Evolutionary conservation across 1,140 invertebrate species (phyloP).

Genomic region (Zaprionus ornatus): DNA sequence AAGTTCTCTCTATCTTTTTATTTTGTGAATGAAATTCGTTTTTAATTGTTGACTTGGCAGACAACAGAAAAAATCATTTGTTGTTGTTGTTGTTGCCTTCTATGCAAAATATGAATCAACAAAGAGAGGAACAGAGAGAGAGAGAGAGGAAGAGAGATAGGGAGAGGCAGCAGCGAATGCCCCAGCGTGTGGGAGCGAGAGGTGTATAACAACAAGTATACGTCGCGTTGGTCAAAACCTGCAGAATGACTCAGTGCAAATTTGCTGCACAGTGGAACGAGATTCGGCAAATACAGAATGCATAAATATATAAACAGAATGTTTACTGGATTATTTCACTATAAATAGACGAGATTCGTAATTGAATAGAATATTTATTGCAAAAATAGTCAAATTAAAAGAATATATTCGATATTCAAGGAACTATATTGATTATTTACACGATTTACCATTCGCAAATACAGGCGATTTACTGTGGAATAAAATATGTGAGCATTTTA

Average conservation of each 20-base stretch:
- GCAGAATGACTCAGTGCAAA: slow-evolving; percentile 51
- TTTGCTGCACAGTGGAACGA: slow-evolving; percentile 48
- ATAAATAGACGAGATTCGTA: too few relatives aligned
- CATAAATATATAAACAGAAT: too few relatives aligned
- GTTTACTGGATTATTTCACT: too few relatives aligned
- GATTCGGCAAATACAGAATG: not conserved
- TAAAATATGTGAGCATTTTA: too few relatives aligned
- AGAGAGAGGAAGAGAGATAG: slow-evolving; percentile 8
- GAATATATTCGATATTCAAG: too few relatives aligned
- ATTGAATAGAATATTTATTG: not conserved
- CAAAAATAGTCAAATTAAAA: too few relatives aligned
- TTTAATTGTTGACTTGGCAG: slow-evolving; percentile 70
- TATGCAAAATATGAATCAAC: slow-evolving; percentile 62
- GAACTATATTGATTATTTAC: not conserved
- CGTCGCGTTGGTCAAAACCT: slow-evolving; percentile 65
- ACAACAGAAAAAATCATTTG: slow-evolving; percentile 43
- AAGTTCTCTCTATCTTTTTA: slow-evolving; percentile 16
- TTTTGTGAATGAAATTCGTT: slow-evolving; percentile 68
- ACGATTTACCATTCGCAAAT: not conserved
- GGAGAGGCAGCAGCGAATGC: not conserved
- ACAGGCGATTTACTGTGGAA: not conserved
- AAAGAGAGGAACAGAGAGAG: not conserved
- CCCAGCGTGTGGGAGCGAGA: not conserved
- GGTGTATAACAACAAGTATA: slow-evolving; percentile 46
- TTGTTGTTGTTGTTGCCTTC: slow-evolving; percentile 32